These are phyloP conservation scores for Pandion haliaetus DNA, from an alignment of 2,113 vertebrate species.

Conservation along the genomic window DNA sequence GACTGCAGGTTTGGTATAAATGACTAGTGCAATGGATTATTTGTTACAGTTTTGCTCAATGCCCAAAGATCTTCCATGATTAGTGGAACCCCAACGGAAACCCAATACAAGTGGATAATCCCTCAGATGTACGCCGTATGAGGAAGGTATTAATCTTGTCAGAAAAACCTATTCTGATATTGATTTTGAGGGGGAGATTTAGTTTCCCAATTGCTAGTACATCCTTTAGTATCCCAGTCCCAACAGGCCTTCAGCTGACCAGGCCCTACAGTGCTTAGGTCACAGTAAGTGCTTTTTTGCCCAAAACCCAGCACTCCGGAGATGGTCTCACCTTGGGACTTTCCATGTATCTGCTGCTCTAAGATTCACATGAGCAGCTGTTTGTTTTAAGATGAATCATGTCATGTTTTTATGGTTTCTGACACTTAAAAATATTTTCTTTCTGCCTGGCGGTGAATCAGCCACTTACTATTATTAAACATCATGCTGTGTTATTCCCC, in stretches of 20 bases:
- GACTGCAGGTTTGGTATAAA: background rate
- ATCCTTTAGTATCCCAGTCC: background rate
- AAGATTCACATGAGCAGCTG: background rate
- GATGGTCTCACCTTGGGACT: slow-evolving; percentile 8
- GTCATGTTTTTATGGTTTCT: slow-evolving; percentile 2
- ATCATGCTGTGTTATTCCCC: background rate
- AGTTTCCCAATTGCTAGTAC: background rate
- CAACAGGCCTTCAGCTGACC: background rate
- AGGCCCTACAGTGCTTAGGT: background rate
- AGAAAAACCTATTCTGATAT: background rate
- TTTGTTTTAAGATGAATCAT: slow-evolving; percentile 16
- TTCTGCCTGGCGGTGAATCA: background rate
- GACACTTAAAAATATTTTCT: slow-evolving; percentile 44
- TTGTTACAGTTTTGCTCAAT: background rate
- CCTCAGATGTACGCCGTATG: background rate
- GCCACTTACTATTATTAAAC: slow-evolving; percentile 31
- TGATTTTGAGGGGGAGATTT: background rate
- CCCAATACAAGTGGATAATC: too few relatives aligned
- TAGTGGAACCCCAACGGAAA: too few relatives aligned
- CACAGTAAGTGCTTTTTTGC: background rate
- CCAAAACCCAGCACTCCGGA: background rate
- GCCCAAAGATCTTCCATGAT: background rate
- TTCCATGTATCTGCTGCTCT: background rate
- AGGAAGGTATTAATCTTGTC: background rate
- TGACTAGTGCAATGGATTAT: background rate